These are phyloP conservation scores for Ryuthela nishihirai DNA, from an alignment of 2,888 invertebrate species.

Conservation along the genomic window DNA sequence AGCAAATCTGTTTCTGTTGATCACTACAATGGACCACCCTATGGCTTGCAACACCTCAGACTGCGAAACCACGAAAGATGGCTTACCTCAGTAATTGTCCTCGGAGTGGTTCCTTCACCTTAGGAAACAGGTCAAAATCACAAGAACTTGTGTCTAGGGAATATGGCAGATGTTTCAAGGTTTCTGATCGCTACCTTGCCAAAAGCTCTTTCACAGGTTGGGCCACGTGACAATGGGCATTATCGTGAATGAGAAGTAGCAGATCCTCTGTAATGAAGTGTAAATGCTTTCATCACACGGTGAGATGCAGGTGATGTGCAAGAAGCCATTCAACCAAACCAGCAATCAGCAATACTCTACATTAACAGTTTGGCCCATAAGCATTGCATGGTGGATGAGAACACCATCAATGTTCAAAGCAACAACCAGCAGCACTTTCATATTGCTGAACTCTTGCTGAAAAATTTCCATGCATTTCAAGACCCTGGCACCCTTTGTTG, in stretches of 20 bases:
- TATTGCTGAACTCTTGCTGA: neutral
- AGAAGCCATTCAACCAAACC: no score
- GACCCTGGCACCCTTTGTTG: constrained; percentile 1
- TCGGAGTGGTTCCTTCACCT: constrained; percentile 2
- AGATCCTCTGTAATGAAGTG: neutral
- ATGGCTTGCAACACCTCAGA: neutral
- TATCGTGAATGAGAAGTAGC: constrained; percentile 7
- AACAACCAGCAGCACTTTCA: constrained; percentile 3
- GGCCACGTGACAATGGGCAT: constrained; percentile 9
- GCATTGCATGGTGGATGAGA: neutral
- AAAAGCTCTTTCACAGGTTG: neutral
- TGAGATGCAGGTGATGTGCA: constrained; percentile 3
- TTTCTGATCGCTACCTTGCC: constrained; percentile 1
- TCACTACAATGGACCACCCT: constrained; percentile 1
- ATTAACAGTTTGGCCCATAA: neutral
- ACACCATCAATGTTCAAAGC: neutral
- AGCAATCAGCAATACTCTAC: neutral
- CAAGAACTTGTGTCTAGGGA: constrained; percentile 1
- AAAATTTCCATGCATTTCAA: neutral
- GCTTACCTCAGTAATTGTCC: no score
- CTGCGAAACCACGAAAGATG: constrained; percentile 2
- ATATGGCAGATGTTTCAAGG: constrained; percentile 4
- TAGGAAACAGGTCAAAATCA: constrained; percentile 4
- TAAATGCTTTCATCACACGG: constrained; percentile 1
- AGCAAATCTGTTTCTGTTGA: constrained; percentile 7